Percentiles rank a stretch among this genome's conserved stretches.
phyloP scores from a whole-genome alignment of 1,140 invertebrate species.

The Thalassaphorura encarpata region DNA sequence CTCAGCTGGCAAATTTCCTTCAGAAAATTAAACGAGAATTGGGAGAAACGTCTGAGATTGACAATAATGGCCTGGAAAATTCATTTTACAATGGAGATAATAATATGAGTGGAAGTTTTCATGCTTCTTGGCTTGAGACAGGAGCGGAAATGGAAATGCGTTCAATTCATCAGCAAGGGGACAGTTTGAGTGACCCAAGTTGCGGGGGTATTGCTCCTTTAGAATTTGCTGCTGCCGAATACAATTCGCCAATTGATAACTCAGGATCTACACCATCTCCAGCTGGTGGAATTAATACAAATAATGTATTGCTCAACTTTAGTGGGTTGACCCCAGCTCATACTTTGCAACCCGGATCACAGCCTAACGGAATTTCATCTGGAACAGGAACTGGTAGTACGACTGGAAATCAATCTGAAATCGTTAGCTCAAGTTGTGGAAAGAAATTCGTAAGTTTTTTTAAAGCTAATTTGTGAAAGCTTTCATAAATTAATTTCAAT shows the following conservation, averaged over 20 bases:
- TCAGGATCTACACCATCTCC: background rate
- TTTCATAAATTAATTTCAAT: background rate
- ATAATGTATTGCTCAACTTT: too few relatives aligned
- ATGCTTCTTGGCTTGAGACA: too few relatives aligned
- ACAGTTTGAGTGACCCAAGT: background rate
- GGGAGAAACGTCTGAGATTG: background rate
- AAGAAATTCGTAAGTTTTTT: background rate
- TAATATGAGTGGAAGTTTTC: too few relatives aligned
- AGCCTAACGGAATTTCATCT: background rate
- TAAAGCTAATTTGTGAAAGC: background rate
- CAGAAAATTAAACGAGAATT: background rate
- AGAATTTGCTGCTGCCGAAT: background rate
- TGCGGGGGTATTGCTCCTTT: background rate
- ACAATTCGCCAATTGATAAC: background rate
- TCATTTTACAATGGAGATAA: background rate
- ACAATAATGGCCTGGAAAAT: background rate
- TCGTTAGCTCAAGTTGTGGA: background rate
- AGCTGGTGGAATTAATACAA: background rate
- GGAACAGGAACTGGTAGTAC: background rate
- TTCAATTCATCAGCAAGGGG: background rate
- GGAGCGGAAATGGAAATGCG: background rate
- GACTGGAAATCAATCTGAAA: conserved; percentile 7
- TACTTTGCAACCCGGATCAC: background rate
- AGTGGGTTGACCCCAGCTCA: background rate
- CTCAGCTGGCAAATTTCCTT: background rate